Percentiles rank a stretch among this genome's conserved stretches.
phyloP scores from a whole-genome alignment of 2,888 invertebrate genomes.

The Agrypnus murinus region DNA sequence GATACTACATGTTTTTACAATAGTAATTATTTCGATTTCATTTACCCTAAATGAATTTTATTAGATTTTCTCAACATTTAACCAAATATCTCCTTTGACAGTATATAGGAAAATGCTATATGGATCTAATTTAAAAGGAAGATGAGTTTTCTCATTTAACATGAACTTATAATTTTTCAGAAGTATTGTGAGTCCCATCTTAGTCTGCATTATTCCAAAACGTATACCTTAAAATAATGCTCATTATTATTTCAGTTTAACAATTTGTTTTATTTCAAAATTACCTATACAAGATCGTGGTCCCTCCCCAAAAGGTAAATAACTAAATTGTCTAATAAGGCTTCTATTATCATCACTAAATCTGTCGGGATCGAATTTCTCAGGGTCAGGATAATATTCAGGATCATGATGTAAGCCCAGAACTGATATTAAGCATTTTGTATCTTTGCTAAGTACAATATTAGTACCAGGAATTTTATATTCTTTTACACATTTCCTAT shows the following conservation, averaged over 20 bases:
- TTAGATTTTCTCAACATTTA: neutral
- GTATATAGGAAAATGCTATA: neutral
- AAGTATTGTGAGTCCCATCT: neutral
- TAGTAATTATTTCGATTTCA: no score
- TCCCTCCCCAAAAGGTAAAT: slow-evolving; percentile 35
- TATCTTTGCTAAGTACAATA: slow-evolving; percentile 12
- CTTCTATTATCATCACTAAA: slow-evolving; percentile 27
- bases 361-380: slow-evolving; percentile 30
- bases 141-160: neutral
- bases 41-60: no score
- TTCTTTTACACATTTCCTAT: slow-evolving; percentile 49
- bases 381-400: slow-evolving; percentile 24
- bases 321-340: neutral
- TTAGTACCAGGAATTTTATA: slow-evolving; percentile 17
- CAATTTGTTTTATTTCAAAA: no score
- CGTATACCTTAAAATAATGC: neutral
- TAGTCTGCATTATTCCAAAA: slow-evolving; percentile 11
- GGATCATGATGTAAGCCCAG: slow-evolving; percentile 23
- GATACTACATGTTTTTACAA: no score
- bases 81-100: neutral
- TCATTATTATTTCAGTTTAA: no score
- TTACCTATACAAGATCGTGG: slow-evolving; percentile 30
- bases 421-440: neutral
- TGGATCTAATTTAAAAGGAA: neutral
- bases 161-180: neutral